Percentiles rank a stretch among this genome's conserved stretches.
Evolutionary conservation across 2,888 invertebrate species (phyloP).

Genomic region (Limenitis camilla): DNA sequence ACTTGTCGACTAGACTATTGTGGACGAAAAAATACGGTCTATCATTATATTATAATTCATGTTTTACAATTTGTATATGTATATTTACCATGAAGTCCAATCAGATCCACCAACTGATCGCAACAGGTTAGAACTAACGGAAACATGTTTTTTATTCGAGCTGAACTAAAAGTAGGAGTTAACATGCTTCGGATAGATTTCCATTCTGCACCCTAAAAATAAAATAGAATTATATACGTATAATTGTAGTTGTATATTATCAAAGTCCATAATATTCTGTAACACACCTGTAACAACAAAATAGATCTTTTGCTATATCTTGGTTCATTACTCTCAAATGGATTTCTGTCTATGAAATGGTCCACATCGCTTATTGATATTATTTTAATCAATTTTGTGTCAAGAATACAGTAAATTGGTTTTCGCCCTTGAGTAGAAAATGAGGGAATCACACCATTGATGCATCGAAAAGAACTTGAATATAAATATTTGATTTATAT

Average conservation of each 20-base stretch:
- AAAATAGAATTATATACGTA: not conserved
- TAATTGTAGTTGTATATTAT: constrained; percentile 24
- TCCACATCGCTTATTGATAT: constrained; percentile 75
- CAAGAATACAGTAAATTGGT: constrained; percentile 25
- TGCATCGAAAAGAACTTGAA: too few relatives aligned
- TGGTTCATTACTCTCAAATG: not conserved
- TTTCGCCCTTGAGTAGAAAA: too few relatives aligned
- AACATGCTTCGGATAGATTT: constrained; percentile 65
- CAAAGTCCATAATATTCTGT: not conserved
- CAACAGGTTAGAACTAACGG: constrained; percentile 60
- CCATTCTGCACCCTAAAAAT: constrained; percentile 63
- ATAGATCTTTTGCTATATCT: constrained; percentile 2
- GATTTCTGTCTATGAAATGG: constrained; percentile 64
- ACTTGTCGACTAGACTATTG: too few relatives aligned
- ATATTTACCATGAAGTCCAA: constrained; percentile 50
- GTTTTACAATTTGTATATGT: not conserved
- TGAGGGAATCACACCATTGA: too few relatives aligned
- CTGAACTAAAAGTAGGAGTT: constrained; percentile 71
- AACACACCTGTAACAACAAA: not conserved
- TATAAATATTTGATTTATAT: too few relatives aligned
- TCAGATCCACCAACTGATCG: constrained; percentile 56
- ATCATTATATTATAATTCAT: too few relatives aligned
- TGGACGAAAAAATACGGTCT: too few relatives aligned
- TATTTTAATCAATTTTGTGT: constrained; percentile 73
- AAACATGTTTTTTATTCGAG: constrained; percentile 66